Evolutionary conservation across 2,888 invertebrate species (phyloP).

Genomic region (Lithophane semibrunnea): DNA sequence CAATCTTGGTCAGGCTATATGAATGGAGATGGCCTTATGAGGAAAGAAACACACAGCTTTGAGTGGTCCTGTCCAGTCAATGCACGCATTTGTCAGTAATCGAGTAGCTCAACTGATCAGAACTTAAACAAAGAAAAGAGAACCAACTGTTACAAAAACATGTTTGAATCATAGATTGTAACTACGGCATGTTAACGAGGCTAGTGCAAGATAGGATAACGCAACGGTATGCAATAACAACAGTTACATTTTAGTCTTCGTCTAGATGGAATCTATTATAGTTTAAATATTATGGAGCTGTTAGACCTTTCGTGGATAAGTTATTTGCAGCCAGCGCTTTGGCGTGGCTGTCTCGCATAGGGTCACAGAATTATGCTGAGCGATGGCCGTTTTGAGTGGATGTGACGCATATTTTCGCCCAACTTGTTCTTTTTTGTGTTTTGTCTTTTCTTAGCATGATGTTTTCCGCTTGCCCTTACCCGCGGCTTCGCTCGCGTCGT

Average conservation of each 20-base stretch:
- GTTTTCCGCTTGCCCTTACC: not conserved
- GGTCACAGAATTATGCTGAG: not conserved
- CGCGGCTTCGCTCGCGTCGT: too few relatives aligned
- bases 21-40: not conserved
- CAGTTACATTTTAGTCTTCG: not conserved
- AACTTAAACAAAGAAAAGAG: not conserved
- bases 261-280: slow-evolving; percentile 9
- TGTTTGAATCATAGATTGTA: not conserved
- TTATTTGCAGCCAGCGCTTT: not conserved
- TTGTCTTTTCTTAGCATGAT: not conserved
- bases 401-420: not conserved
- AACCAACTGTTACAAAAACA: not conserved
- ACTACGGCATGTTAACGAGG: slow-evolving; percentile 18
- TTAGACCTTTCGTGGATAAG: not conserved
- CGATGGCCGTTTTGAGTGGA: too few relatives aligned
- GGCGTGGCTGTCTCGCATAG: not conserved
- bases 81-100: not conserved
- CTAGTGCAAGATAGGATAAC: slow-evolving; percentile 18
- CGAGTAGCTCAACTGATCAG: not conserved
- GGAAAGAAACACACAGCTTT: not conserved
- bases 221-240: slow-evolving; percentile 4
- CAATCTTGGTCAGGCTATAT: not conserved
- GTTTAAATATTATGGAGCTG: not conserved
- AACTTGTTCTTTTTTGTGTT: not conserved
- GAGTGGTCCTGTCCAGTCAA: not conserved